Percentiles rank a stretch among this genome's conserved stretches.
phyloP scores from a whole-genome alignment of 2,113 vertebrate genomes.

The Ascaphus truei region DNA sequence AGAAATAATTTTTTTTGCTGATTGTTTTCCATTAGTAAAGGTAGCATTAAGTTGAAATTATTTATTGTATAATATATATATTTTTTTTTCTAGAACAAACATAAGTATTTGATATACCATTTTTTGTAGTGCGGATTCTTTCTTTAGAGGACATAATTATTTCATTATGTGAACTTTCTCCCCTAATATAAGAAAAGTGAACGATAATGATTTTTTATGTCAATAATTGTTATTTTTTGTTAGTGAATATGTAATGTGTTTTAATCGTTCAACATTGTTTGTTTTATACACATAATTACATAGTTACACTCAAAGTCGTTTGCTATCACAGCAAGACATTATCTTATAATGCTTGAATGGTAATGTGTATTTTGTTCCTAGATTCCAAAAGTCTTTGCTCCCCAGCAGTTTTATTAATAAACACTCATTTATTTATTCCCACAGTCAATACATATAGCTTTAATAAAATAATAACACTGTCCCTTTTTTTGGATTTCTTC shows the following conservation, averaged over 20 bases:
- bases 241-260: slow-evolving; percentile 11
- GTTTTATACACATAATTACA: slow-evolving; percentile 34
- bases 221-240: slow-evolving; percentile 15
- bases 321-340: slow-evolving; percentile 36
- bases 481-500: slow-evolving; percentile 3
- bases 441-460: slow-evolving; percentile 6
- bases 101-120: too few species aligned
- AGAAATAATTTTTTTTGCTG: too few species aligned
- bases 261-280: slow-evolving; percentile 30
- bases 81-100: too few species aligned
- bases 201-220: slow-evolving; percentile 17
- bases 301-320: slow-evolving; percentile 29
- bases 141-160: too few species aligned
- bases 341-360: slow-evolving; percentile 27
- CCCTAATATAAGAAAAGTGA: too few species aligned
- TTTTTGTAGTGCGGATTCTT: too few species aligned
- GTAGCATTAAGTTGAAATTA: too few species aligned
- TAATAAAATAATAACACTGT: slow-evolving; percentile 16
- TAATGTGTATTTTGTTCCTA: slow-evolving; percentile 25
- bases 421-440: slow-evolving; percentile 30
- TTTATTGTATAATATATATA: too few species aligned
- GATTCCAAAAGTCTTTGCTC: slow-evolving; percentile 8
- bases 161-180: too few species aligned
- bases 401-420: slow-evolving; percentile 35
- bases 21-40: too few species aligned